A percentile compares a stretch with the other conserved stretches of the same genome.
These are phyloP conservation scores for Chunga burmeisteri DNA, from an alignment of 2,113 vertebrate genomes.

Conservation along the genomic window DNA sequence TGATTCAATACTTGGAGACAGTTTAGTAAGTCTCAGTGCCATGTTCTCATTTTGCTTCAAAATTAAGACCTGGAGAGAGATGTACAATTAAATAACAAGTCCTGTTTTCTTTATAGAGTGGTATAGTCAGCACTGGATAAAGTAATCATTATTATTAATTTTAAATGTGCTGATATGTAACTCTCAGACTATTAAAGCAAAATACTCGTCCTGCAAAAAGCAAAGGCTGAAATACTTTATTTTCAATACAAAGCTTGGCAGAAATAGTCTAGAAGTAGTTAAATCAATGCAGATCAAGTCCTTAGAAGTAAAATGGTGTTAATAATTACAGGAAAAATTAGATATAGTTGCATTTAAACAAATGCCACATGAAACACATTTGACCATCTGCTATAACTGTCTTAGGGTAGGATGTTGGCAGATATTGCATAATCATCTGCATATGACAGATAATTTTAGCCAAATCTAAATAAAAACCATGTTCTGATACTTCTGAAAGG, in stretches of 20 bases:
- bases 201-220: neutral
- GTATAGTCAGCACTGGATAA: neutral
- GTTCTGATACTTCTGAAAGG: neutral
- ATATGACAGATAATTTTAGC: slow-evolving; percentile 75
- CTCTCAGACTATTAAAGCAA: neutral
- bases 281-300: neutral
- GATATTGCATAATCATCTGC: slow-evolving; percentile 69
- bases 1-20: neutral
- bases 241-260: neutral
- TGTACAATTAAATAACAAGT: neutral
- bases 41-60: neutral
- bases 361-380: slow-evolving; percentile 68
- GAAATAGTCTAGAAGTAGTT: neutral
- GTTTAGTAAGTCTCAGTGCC: neutral
- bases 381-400: slow-evolving; percentile 73
- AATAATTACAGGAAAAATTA: slow-evolving; percentile 67
- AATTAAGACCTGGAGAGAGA: neutral
- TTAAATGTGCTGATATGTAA: neutral
- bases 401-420: slow-evolving; percentile 69
- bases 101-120: neutral
- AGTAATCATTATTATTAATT: neutral
- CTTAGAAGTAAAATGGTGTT: slow-evolving; percentile 42
- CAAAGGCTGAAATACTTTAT: neutral
- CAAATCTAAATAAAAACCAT: slow-evolving; percentile 59
- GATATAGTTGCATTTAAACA: slow-evolving; percentile 66